phyloP scores from a whole-genome alignment of 2,113 vertebrate species.

The Plecturocebus donacophilus region DNA sequence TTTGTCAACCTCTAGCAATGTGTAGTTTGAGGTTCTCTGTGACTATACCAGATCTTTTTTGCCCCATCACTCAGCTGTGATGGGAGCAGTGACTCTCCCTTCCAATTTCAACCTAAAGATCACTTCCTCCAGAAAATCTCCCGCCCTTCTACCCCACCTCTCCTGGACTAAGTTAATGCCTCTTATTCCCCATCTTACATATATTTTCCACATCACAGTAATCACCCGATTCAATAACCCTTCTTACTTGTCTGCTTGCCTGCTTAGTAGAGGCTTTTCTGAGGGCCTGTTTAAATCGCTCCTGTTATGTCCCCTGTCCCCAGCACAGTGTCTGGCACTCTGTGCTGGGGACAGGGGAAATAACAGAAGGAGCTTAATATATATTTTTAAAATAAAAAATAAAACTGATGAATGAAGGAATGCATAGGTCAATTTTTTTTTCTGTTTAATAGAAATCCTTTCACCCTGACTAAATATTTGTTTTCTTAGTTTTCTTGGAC shows the following conservation, averaged over 20 bases:
- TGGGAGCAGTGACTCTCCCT: background rate
- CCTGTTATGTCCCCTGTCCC: background rate
- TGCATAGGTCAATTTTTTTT: constrained; percentile 1
- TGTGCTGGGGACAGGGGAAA: too few relatives aligned
- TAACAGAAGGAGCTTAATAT: too few relatives aligned
- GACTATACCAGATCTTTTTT: fast-evolving
- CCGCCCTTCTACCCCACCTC: too few relatives aligned
- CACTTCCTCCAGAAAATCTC: too few relatives aligned
- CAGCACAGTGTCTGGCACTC: background rate
- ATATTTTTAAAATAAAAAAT: constrained; percentile 40
- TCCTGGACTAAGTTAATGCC: too few relatives aligned
- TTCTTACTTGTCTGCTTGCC: background rate
- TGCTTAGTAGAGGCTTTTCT: background rate
- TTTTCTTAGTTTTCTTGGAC: constrained; percentile 33
- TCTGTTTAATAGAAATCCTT: background rate
- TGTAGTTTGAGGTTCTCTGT: background rate
- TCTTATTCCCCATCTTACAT: background rate
- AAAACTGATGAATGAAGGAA: constrained; percentile 15
- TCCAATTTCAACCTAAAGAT: background rate
- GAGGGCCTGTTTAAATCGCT: background rate
- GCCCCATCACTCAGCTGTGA: background rate
- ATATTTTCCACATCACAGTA: background rate
- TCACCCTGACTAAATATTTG: background rate
- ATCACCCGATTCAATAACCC: too few relatives aligned
- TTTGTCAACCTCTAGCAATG: background rate